Evolutionary conservation across 2,113 vertebrate species (phyloP).

Genomic region (Cinclus mexicanus): DNA sequence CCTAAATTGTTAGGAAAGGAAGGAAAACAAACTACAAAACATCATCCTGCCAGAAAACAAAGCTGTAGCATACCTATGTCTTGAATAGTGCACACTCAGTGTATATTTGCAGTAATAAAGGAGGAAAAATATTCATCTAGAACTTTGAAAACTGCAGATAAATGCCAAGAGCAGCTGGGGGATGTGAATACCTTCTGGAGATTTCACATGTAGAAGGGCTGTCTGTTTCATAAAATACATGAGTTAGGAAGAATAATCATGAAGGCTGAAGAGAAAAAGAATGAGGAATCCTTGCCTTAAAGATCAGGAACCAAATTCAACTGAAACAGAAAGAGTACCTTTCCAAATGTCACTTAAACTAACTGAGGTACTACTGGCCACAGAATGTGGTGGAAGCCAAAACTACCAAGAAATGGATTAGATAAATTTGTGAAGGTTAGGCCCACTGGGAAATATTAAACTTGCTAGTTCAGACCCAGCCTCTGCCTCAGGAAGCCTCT

Average conservation of each 20-base stretch:
- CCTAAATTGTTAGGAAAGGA: background rate
- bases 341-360: background rate
- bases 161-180: rapidly evolving
- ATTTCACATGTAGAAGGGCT: background rate
- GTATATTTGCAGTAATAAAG: background rate
- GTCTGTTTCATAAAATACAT: background rate
- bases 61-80: background rate
- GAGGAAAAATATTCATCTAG: background rate
- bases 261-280: background rate
- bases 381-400: background rate
- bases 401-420: background rate
- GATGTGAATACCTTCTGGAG: background rate
- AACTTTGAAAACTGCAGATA: background rate
- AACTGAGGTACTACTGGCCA: background rate
- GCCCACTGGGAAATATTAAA: background rate
- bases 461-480: background rate
- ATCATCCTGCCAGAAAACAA: background rate
- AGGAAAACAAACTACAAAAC: background rate
- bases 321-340: background rate
- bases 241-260: background rate
- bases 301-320: background rate
- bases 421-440: background rate
- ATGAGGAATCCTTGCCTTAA: background rate
- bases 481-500: background rate
- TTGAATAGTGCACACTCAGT: background rate